phyloP scores from a whole-genome alignment of 2,113 vertebrate species.

The Phalacrocorax brasilianus region DNA sequence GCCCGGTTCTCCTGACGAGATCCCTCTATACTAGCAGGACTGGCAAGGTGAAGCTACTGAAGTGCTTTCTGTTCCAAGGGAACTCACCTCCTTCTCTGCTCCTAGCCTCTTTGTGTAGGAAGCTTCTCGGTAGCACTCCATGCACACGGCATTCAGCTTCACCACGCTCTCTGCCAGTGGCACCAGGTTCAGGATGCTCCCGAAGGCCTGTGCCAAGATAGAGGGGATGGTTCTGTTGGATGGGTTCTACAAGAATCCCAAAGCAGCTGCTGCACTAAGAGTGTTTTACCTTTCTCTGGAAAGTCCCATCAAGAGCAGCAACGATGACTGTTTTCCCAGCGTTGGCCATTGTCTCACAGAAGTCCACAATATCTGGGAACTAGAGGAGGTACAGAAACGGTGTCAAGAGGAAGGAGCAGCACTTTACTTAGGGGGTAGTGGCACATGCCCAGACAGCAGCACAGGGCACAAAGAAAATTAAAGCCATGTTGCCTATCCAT shows the following conservation, averaged over 20 bases:
- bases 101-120: constrained; percentile 95
- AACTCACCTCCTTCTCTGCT: constrained; percentile 86
- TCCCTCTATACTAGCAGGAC: not conserved
- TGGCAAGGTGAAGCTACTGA: not conserved
- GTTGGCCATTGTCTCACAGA: constrained; percentile 94
- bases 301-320: constrained; percentile 94
- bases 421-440: not conserved
- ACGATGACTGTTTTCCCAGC: constrained; percentile 92
- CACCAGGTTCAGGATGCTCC: constrained; percentile 90
- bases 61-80: not conserved
- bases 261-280: not conserved
- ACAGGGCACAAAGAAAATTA: not conserved
- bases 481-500: not conserved
- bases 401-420: not conserved
- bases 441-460: not conserved
- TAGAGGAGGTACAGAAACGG: not conserved
- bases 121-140: constrained; percentile 93
- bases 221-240: not conserved
- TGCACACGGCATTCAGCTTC: constrained; percentile 94
- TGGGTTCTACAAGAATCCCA: not conserved
- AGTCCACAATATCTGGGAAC: constrained; percentile 92
- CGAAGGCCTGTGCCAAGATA: constrained; percentile 77
- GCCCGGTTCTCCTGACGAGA: not conserved
- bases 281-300: constrained; percentile 89
- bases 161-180: constrained; percentile 94